Percentiles rank a stretch among this genome's conserved stretches.
phyloP scores from a whole-genome alignment of 2,113 vertebrate genomes.

The Otis tarda region DNA sequence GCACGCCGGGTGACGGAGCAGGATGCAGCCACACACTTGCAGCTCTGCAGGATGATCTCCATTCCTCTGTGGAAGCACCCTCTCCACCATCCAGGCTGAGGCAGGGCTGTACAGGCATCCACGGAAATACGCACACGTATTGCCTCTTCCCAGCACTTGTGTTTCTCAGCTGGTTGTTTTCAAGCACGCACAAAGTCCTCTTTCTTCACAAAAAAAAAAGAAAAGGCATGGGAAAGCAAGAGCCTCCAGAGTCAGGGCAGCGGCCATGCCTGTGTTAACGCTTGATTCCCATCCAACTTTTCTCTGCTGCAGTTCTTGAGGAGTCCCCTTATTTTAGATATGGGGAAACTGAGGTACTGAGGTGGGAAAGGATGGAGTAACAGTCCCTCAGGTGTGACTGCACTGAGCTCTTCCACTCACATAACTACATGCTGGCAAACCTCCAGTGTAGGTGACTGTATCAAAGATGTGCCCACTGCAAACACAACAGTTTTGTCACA shows the following conservation, averaged over 20 bases:
- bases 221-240: rapidly evolving
- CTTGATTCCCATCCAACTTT: background rate
- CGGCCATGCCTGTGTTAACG: rapidly evolving
- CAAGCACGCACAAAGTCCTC: background rate
- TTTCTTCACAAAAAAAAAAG: background rate
- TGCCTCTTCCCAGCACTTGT: background rate
- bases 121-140: rapidly evolving
- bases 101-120: background rate
- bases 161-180: background rate
- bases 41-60: background rate
- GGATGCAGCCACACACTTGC: background rate
- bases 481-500: rapidly evolving
- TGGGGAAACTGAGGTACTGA: background rate
- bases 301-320: background rate
- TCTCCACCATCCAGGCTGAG: background rate
- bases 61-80: background rate
- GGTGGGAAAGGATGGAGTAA: background rate
- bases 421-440: background rate
- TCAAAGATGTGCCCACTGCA: background rate
- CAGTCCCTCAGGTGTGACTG: rapidly evolving
- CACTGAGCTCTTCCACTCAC: background rate
- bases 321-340: background rate
- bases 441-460: background rate
- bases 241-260: background rate
- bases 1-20: background rate